Evolutionary conservation across 2,113 vertebrate genomes (phyloP).

Genomic region (Gracilinanus agilis): DNA sequence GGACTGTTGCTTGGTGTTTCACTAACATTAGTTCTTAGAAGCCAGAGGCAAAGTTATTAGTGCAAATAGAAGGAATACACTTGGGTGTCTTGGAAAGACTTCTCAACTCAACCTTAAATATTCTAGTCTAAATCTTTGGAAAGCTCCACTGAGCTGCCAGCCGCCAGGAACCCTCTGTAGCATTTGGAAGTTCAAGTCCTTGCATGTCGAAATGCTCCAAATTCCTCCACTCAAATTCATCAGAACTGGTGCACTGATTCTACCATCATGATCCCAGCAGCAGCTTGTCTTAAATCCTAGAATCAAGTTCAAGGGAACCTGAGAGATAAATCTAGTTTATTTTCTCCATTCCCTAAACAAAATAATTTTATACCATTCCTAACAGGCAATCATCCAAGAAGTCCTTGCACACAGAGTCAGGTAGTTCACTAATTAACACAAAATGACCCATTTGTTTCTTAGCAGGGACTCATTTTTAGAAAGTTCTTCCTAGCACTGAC

Average conservation of each 20-base stretch:
- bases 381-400: background rate
- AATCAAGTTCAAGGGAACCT: background rate
- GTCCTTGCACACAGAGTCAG: background rate
- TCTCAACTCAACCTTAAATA: background rate
- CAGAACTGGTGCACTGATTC: background rate
- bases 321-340: background rate
- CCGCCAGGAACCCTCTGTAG: background rate
- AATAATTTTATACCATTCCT: background rate
- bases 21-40: constrained; percentile 3
- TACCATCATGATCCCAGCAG: background rate
- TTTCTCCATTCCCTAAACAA: background rate
- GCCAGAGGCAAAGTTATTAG: constrained; percentile 36
- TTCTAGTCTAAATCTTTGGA: background rate
- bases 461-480: background rate
- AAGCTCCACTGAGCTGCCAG: constrained; percentile 9
- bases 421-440: background rate
- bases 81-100: background rate
- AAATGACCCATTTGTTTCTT: background rate
- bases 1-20: background rate
- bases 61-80: background rate
- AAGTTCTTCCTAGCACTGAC: background rate
- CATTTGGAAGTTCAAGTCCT: background rate
- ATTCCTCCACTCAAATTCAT: background rate
- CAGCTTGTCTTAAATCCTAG: background rate
- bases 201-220: background rate